Percentiles rank a stretch among this genome's conserved stretches.
Evolutionary conservation across 2,113 vertebrate genomes (phyloP).

Genomic region (Bubo scandiacus): DNA sequence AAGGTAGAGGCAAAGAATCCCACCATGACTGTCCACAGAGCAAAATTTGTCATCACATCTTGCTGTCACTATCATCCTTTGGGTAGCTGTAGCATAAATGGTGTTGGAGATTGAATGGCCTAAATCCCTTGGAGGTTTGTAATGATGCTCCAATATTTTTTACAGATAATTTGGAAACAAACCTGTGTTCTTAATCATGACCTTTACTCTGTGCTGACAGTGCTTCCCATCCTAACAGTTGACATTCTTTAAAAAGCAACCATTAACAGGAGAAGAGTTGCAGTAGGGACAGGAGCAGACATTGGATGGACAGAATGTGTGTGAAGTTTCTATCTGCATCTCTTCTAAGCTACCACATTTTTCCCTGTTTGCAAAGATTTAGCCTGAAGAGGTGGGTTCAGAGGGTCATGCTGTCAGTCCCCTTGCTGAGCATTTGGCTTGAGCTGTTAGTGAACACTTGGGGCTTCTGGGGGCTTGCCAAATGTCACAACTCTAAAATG

Average conservation of each 20-base stretch:
- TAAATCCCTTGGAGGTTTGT: neutral
- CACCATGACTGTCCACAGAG: neutral
- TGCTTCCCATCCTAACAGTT: neutral
- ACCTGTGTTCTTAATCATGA: neutral
- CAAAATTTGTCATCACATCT: neutral
- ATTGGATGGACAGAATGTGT: neutral
- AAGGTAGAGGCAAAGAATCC: neutral
- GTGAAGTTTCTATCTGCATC: neutral
- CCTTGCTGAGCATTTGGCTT: neutral
- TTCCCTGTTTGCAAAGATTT: neutral
- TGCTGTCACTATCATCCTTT: neutral
- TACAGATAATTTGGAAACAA: neutral
- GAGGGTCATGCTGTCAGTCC: neutral
- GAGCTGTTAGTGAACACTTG: neutral
- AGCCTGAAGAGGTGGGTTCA: neutral
- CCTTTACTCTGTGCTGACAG: neutral
- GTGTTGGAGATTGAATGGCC: neutral
- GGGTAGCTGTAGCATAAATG: neutral
- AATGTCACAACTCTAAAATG: neutral
- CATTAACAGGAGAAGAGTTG: neutral
- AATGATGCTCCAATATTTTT: neutral
- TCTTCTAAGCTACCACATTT: neutral
- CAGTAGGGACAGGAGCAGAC: neutral
- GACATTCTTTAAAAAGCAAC: neutral
- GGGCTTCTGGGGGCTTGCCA: neutral